These are phyloP conservation scores for Adrianichthys oophorus DNA, from an alignment of 2,797 vertebrate species.

Conservation along the genomic window DNA sequence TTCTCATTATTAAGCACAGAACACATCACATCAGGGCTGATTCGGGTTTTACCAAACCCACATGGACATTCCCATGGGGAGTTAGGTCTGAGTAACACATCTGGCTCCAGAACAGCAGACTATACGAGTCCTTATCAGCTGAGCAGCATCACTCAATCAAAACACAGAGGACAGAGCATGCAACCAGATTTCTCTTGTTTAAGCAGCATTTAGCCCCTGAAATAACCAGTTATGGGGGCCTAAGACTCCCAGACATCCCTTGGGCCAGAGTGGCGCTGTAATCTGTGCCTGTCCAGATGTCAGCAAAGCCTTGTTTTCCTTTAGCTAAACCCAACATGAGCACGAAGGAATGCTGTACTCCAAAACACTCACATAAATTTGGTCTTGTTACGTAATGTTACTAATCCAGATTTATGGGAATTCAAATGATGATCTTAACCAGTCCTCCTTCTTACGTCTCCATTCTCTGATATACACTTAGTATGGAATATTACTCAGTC, in stretches of 20 bases:
- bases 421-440: constrained; percentile 5
- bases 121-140: constrained; percentile 55
- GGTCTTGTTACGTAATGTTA: constrained; percentile 4
- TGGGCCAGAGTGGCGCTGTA: constrained; percentile 22
- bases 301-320: constrained; percentile 37
- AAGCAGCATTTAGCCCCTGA: constrained; percentile 27
- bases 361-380: constrained; percentile 7
- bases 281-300: constrained; percentile 36
- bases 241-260: constrained; percentile 25
- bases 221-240: constrained; percentile 18
- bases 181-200: constrained; percentile 42
- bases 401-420: constrained; percentile 14
- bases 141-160: constrained; percentile 46
- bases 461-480: constrained; percentile 13
- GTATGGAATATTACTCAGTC: constrained; percentile 15
- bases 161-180: constrained; percentile 46
- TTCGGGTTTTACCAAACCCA: not conserved
- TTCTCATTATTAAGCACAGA: constrained; percentile 11
- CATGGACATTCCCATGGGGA: constrained; percentile 1
- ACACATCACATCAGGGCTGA: constrained; percentile 9
- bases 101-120: constrained; percentile 40
- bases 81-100: constrained; percentile 17
- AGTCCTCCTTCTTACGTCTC: constrained; percentile 9
- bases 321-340: constrained; percentile 14
- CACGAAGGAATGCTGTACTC: constrained; percentile 1